Evolutionary conservation across 1,140 invertebrate species (phyloP), one percentile per base, ranked within the genome.

Genomic region (Drosophila virilis): DNA sequence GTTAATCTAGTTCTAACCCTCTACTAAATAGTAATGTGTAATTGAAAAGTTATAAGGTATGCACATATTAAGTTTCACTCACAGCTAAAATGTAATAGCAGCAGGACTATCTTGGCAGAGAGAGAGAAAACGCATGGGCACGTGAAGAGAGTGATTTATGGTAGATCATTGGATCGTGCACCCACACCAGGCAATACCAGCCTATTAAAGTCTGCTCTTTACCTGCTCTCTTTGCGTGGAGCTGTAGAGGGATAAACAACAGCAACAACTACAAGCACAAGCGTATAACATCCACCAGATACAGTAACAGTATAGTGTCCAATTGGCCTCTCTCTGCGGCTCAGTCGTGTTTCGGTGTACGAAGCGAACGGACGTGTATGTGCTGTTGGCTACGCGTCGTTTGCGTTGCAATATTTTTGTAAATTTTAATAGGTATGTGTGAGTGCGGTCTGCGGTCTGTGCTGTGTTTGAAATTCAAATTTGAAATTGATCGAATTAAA

Each of bases 291-390:
- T 68, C 64, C 70, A 60, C 55, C 64, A 67, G 50, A 40, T 32
- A 59, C 67, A 62, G 58, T 70, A 61, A 54, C 57, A 61, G 46
- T 48, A 54, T 10, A 37, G 51, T 55, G 48, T 54, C 58, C 59
- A 70, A 67, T 72, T 72, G 37, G 62, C 62, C 17, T 52, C 51
- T 42, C 51, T 52, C 48, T 52, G 32, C 5, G n/a, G 38, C 37
- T 73, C 65, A 73, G 70, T 73, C 64, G 64, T 68, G 70, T 73
- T 73, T 73, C 64, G 48, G 57, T 73, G 64, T 54, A 48, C 48
- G 35, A 73, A 22, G 48, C 70, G 48, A 46, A 38, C 33, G n/a
- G 40, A 72, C 46, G 62, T 59, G 43, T 58, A 8, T 38, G 40
- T 10, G 17, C 35, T 6, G 46, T 15, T 38, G 54, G 8, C 28